These are phyloP conservation scores for Epinephelus cyanopodus DNA, from an alignment of 2,113 vertebrate species.

Conservation along the genomic window DNA sequence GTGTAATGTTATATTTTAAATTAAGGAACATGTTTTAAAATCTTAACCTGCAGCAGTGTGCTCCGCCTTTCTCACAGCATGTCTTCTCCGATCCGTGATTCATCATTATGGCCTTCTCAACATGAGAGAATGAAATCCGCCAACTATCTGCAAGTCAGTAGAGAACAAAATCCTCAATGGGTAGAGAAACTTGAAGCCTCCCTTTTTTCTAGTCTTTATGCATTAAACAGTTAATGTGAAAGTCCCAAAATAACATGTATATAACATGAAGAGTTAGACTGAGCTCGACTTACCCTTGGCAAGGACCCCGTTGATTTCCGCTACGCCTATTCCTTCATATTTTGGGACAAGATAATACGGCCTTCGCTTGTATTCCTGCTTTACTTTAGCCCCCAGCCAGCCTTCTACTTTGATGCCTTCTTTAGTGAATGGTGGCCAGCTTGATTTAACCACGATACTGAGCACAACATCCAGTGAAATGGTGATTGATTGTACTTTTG, in stretches of 20 bases:
- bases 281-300: constrained; percentile 68
- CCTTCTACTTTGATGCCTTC: constrained; percentile 78
- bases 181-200: neutral
- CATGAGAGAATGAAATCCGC: constrained; percentile 86
- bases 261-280: neutral
- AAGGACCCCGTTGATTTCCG: constrained; percentile 54
- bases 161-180: neutral
- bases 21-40: neutral
- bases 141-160: constrained; percentile 72
- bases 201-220: neutral
- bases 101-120: constrained; percentile 84
- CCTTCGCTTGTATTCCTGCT: fast-evolving
- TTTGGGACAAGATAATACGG: constrained; percentile 89
- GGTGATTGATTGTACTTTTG: neutral
- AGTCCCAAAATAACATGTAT: neutral
- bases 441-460: constrained; percentile 78
- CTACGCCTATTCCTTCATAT: constrained; percentile 80
- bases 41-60: constrained; percentile 84
- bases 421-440: constrained; percentile 83
- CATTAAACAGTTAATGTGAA: neutral
- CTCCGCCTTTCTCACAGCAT: constrained; percentile 78
- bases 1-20: neutral
- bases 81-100: constrained; percentile 86
- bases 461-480: constrained; percentile 91
- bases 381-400: constrained; percentile 89